These are phyloP conservation scores for Microplitis demolitor DNA, from an alignment of 1,140 invertebrate species.

Conservation along the genomic window DNA sequence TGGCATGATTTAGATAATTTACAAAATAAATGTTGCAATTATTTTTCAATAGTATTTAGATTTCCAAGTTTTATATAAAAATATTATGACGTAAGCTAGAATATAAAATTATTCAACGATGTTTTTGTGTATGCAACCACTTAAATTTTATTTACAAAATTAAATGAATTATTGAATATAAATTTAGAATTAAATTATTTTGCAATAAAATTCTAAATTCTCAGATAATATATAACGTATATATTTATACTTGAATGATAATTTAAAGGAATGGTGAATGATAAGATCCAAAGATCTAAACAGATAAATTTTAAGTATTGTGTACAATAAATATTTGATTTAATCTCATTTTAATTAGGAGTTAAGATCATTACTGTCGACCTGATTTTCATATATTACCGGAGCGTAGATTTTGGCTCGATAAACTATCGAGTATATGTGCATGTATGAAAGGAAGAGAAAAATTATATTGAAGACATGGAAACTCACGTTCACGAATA, in stretches of 20 bases:
- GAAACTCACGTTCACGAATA: conserved; percentile 2
- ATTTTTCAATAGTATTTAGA: not conserved
- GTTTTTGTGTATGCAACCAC: not conserved
- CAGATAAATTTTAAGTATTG: too few species aligned
- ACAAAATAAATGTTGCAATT: not conserved
- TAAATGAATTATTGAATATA: not conserved
- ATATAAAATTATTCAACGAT: conserved; percentile 3
- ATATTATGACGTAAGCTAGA: not conserved
- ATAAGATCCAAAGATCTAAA: too few species aligned
- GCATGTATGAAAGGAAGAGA: not conserved
- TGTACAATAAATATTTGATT: not conserved
- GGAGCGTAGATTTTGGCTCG: not conserved
- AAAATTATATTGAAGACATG: not conserved
- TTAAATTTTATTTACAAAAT: conserved; percentile 14
- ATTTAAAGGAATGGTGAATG: too few species aligned
- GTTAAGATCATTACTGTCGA: not conserved
- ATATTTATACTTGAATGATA: too few species aligned
- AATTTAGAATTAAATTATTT: not conserved
- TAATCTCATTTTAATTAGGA: not conserved
- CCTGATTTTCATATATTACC: not conserved
- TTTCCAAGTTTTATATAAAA: not conserved
- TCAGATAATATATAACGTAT: too few species aligned
- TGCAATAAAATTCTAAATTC: too few species aligned
- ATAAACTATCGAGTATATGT: not conserved
- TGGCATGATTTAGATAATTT: not conserved